Conservation (phyloP, 2,797 vertebrate species). For the Hydrophis major region DNA sequence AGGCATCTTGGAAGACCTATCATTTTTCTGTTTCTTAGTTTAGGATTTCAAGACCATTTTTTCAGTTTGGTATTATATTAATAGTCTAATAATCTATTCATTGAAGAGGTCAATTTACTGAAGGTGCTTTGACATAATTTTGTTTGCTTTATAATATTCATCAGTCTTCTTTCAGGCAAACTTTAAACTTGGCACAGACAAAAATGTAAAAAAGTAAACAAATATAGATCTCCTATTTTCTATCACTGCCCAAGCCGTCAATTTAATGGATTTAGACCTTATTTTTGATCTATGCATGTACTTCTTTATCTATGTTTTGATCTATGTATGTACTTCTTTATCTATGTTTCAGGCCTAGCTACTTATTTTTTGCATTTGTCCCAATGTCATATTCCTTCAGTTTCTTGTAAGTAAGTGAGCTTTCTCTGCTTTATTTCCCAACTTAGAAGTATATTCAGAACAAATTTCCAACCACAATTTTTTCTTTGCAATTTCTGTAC, state of each 20-base stretch:
- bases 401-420: not conserved
- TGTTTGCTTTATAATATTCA: not conserved
- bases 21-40: not conserved
- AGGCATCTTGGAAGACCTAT: not conserved
- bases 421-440: slow-evolving; percentile 5
- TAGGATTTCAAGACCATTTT: not conserved
- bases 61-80: not conserved
- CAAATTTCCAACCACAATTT: slow-evolving; percentile 6
- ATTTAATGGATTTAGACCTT: not conserved
- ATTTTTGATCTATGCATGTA: slow-evolving; percentile 1
- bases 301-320: not conserved
- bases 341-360: not conserved
- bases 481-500: not conserved
- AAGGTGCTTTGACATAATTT: slow-evolving; percentile 15
- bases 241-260: not conserved
- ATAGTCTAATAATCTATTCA: slow-evolving; percentile 14
- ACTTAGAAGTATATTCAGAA: not conserved
- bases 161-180: slow-evolving; percentile 22
- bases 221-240: not conserved
- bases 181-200: slow-evolving; percentile 4
- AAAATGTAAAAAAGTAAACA: not conserved
- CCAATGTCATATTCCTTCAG: slow-evolving; percentile 16
- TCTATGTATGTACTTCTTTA: not conserved
- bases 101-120: not conserved
- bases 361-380: slow-evolving; percentile 2